phyloP scores from a whole-genome alignment of 2,888 invertebrate genomes.

The Salpingus planirostris region DNA sequence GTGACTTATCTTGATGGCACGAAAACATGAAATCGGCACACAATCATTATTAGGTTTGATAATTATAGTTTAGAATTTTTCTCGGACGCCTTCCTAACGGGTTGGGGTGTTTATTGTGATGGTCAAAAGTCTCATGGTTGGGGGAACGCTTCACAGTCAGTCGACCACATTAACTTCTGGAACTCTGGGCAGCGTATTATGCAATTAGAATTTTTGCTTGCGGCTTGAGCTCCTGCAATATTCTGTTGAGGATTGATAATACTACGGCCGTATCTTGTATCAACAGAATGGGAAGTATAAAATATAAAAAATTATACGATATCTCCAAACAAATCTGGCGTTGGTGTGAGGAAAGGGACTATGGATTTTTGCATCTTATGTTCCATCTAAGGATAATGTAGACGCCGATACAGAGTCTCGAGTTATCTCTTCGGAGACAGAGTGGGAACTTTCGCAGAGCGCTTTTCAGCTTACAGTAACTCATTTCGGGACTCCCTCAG shows the following conservation, averaged over 20 bases:
- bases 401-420: conserved; percentile 1
- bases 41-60: background rate
- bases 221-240: conserved; percentile 3
- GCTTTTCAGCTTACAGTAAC: background rate
- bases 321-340: background rate
- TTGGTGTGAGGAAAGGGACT: conserved; percentile 3
- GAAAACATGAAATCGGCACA: background rate
- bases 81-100: conserved; percentile 11
- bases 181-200: conserved; percentile 8
- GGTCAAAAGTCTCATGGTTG: conserved; percentile 14
- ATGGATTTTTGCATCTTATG: conserved; percentile 1
- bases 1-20: conserved; percentile 2
- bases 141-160: conserved; percentile 13
- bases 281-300: conserved; percentile 4
- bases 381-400: background rate
- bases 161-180: conserved; percentile 14
- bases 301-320: background rate
- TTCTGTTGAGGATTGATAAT: conserved; percentile 14
- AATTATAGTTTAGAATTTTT: conserved; percentile 10
- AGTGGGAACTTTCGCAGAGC: background rate
- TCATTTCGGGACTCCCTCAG: conserved; percentile 3
- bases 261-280: conserved; percentile 3
- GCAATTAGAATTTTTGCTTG: conserved; percentile 15
- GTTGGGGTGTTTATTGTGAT: conserved; percentile 17
- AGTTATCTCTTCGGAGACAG: background rate